Conservation (phyloP, 2,888 invertebrate genomes). For the Agonum fuliginosum region DNA sequence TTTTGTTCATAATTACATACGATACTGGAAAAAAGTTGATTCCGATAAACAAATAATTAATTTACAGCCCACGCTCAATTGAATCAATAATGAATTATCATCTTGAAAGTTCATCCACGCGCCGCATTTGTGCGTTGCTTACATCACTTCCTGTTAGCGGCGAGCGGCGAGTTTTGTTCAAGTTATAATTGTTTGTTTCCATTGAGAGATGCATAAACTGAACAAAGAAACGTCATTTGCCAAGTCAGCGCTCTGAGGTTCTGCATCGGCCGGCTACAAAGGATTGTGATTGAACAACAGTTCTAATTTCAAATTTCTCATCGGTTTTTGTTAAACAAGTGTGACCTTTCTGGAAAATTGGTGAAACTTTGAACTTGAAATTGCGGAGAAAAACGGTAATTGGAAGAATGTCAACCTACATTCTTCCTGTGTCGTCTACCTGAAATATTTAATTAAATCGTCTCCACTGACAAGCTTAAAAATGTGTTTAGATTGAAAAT, state of each 20-base stretch:
- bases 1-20: too few species aligned
- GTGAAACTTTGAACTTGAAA: neutral
- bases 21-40: too few species aligned
- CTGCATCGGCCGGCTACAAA: conserved; percentile 4
- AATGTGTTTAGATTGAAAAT: too few species aligned
- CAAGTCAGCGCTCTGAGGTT: neutral
- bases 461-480: too few species aligned
- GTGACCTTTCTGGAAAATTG: neutral
- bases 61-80: too few species aligned
- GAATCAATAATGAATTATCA: neutral
- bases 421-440: too few species aligned
- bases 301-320: conserved; percentile 20
- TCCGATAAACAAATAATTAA: too few species aligned
- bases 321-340: neutral
- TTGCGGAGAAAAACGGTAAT: too few species aligned
- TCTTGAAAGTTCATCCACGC: neutral
- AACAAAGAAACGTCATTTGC: conserved; percentile 34
- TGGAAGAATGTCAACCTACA: too few species aligned
- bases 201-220: conserved; percentile 13
- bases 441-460: too few species aligned
- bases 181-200: conserved; percentile 37
- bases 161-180: neutral
- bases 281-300: conserved; percentile 25
- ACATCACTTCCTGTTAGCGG: neutral
- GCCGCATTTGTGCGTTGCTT: neutral